phyloP scores from a whole-genome alignment of 2,888 invertebrate species.

The Hyles lineata region DNA sequence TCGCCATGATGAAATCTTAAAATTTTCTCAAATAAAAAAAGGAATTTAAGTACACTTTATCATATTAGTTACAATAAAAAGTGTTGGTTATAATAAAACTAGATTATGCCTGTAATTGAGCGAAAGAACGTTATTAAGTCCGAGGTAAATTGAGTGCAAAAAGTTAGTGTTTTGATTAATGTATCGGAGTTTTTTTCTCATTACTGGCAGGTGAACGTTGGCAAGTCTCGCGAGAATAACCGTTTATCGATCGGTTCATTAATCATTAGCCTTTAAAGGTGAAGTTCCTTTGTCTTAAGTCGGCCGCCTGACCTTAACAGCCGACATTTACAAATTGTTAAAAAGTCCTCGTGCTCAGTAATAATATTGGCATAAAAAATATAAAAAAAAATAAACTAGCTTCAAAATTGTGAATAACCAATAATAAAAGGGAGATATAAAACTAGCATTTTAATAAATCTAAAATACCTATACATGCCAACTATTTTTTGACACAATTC shows the following conservation, averaged over 20 bases:
- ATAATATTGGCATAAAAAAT: slow-evolving; percentile 7
- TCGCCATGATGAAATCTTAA: too few relatives aligned
- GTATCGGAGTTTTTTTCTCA: slow-evolving; percentile 16
- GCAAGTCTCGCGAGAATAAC: slow-evolving; percentile 6
- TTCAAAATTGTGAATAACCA: too few relatives aligned
- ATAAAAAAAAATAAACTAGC: too few relatives aligned
- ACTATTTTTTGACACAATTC: too few relatives aligned
- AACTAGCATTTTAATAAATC: too few relatives aligned
- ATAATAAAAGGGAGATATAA: too few relatives aligned
- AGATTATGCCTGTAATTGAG: background rate
- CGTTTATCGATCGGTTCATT: slow-evolving; percentile 20
- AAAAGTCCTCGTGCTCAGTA: background rate
- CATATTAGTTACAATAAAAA: too few relatives aligned
- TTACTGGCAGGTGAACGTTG: background rate
- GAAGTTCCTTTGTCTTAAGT: slow-evolving; percentile 18
- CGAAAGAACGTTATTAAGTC: background rate
- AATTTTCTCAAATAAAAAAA: too few relatives aligned
- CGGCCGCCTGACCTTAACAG: slow-evolving; percentile 1
- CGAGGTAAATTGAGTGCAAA: background rate
- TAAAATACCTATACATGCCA: too few relatives aligned
- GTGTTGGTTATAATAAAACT: background rate
- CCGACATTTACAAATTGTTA: slow-evolving; percentile 25
- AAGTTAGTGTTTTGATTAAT: slow-evolving; percentile 21
- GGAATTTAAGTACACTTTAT: too few relatives aligned
- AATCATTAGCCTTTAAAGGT: slow-evolving; percentile 27